Evolutionary conservation across 1,140 invertebrate species (phyloP), one percentile per base, ranked within the genome.

Genomic region (Cyphomyrmex costatus): DNA sequence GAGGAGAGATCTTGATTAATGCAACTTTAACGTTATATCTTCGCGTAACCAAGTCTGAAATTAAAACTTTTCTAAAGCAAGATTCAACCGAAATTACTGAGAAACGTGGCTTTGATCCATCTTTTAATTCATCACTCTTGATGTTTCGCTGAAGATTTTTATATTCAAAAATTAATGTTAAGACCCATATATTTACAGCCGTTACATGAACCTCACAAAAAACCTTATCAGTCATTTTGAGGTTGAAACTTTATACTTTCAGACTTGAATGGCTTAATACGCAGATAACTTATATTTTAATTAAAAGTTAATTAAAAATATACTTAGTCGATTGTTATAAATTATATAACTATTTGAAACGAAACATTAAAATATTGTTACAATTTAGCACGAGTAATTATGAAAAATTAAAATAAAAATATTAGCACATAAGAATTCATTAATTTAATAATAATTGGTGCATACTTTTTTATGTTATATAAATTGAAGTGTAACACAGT

Each of bases 41-140:
- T n/a, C n/a, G 33, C n/a, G 33, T 21, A 65, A 49, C 21, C 24
- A 49, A 46, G 27, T 49, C 10, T 27, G 21, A 19, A 79, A 51
- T 30, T 51, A 24, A 66, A 78, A 49, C 36, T 61, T 46, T 19
- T n/a, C 8, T 36, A 36, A 51, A 79, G 61, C n/a, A 42, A 76
- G 21, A 49, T 42, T 0, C 6, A 56, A n/a, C 6, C n/a, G 71
- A 74, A 58, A 74, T 58, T 74, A 76, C 6, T 0, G 16, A 24
- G 24, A 60, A 76, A 24, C 19, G 3, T 33, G 0, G 5, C 30
- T 42, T 58, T 74, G n/a, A 36, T 58, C 4, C 4, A 16, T 24
- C 10, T n/a, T 58, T 60, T 60, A 21, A 36, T 21, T 2, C 0
- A 33, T 36, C 10, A 7, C 16, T 60, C 3, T 0, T 24, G 0